Conservation (phyloP, 2,797 vertebrate species). For the Mustela erminea region DNA sequence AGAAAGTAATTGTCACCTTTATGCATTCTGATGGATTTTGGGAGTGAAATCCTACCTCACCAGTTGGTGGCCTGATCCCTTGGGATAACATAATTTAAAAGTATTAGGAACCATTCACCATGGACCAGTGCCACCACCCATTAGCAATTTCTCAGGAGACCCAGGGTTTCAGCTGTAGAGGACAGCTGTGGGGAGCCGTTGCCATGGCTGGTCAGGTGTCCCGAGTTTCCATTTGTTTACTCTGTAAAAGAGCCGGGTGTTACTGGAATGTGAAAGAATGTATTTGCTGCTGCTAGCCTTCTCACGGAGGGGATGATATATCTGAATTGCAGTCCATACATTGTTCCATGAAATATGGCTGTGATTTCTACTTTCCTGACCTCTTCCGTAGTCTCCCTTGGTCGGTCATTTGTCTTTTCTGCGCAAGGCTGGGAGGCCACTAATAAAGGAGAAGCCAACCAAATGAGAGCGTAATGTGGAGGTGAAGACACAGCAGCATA, state of each 20-base stretch:
- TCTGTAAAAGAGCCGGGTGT: not conserved
- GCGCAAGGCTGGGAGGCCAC: not conserved
- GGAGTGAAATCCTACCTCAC: not conserved
- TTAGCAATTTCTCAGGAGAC: not conserved
- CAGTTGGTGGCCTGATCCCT: not conserved
- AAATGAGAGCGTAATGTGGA: not conserved
- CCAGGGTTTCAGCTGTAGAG: not conserved
- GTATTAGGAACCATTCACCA: not conserved
- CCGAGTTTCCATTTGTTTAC: not conserved
- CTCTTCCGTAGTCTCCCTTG: constrained; percentile 30
- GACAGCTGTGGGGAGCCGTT: not conserved
- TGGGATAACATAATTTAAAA: not conserved
- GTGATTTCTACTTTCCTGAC: not conserved
- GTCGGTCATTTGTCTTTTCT: constrained; percentile 54
- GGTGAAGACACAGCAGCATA: not conserved
- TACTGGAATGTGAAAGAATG: not conserved
- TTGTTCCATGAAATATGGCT: constrained; percentile 31
- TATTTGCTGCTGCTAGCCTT: not conserved
- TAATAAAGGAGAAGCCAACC: constrained; percentile 41
- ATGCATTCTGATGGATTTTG: not conserved
- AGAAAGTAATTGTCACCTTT: not conserved
- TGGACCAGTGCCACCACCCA: not conserved
- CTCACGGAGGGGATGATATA: not conserved
- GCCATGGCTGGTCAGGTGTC: not conserved
- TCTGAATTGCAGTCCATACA: not conserved